Evolutionary conservation across 1,140 invertebrate genomes (phyloP).

Genomic region (Lordiphosa collinella): DNA sequence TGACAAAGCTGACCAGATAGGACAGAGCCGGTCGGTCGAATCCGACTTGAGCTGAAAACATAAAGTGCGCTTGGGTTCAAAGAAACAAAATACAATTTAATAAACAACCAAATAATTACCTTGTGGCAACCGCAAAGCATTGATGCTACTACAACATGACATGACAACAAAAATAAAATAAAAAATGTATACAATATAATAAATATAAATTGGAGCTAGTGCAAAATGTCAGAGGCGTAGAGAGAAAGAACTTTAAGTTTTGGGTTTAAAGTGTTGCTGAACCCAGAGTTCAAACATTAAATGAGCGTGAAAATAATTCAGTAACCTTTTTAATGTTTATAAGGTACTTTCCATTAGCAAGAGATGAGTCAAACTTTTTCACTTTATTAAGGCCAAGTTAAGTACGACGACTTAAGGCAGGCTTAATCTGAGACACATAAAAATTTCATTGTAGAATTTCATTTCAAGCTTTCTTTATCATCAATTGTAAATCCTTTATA

Average conservation of each 20-base stretch:
- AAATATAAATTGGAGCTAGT: constrained; percentile 42
- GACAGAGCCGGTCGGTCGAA: constrained; percentile 1
- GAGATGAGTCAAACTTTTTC: too few species aligned
- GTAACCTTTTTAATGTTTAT: too few species aligned
- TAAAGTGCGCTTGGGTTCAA: constrained; percentile 60
- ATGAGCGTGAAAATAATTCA: too few species aligned
- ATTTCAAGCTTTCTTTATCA: too few species aligned
- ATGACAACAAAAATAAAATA: constrained; percentile 33
- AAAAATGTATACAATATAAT: constrained; percentile 30
- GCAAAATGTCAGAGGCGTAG: constrained; percentile 16
- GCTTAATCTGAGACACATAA: too few species aligned
- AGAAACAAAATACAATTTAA: constrained; percentile 42
- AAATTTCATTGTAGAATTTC: too few species aligned
- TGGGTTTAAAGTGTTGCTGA: too few species aligned
- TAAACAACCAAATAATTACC: constrained; percentile 56
- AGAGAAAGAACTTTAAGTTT: not conserved
- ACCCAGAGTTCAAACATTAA: too few species aligned
- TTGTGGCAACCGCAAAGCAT: constrained; percentile 44
- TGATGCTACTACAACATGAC: constrained; percentile 56
- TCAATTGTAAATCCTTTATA: too few species aligned
- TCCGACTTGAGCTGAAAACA: not conserved
- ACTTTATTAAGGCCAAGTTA: too few species aligned
- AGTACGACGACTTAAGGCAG: too few species aligned
- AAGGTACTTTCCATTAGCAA: too few species aligned
- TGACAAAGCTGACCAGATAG: constrained; percentile 44